These are phyloP conservation scores for Rhineura floridana DNA, from an alignment of 2,113 vertebrate genomes.

Conservation along the genomic window DNA sequence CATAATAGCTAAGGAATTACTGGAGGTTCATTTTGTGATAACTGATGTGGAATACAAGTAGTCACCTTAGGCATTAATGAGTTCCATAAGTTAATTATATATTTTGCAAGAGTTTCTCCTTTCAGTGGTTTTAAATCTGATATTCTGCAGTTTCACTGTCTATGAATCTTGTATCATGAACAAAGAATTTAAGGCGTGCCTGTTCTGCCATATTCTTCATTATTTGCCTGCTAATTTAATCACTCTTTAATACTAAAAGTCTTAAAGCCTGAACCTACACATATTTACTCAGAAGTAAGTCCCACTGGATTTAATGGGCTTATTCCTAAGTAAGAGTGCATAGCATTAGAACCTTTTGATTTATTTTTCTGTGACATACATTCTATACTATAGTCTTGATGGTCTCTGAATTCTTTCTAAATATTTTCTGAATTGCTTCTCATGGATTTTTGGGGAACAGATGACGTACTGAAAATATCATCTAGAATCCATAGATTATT, in stretches of 20 bases:
- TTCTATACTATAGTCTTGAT: not conserved
- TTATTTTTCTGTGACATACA: not conserved
- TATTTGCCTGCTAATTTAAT: not conserved
- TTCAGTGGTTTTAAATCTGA: constrained; percentile 17
- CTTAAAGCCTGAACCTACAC: not conserved
- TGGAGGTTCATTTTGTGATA: not conserved
- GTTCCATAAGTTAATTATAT: constrained; percentile 7
- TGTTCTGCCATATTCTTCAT: not conserved
- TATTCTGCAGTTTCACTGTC: not conserved
- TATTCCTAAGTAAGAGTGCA: not conserved
- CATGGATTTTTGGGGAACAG: not conserved
- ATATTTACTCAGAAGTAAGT: not conserved
- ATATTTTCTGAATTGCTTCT: not conserved
- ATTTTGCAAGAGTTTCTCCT: constrained; percentile 1
- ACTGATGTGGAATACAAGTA: not conserved
- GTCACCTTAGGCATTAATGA: not conserved
- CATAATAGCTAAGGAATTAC: not conserved
- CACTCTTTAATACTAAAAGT: not conserved
- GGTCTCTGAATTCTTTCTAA: not conserved
- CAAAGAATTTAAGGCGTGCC: constrained; percentile 3
- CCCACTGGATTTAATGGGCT: not conserved
- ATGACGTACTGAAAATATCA: not conserved
- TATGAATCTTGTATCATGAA: not conserved
- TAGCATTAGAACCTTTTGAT: not conserved
- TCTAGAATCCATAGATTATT: not conserved